Percentiles rank a stretch among this genome's conserved stretches.
These are phyloP conservation scores for Scyliorhinus canicula DNA, from an alignment of 2,797 vertebrate genomes.

Conservation along the genomic window DNA sequence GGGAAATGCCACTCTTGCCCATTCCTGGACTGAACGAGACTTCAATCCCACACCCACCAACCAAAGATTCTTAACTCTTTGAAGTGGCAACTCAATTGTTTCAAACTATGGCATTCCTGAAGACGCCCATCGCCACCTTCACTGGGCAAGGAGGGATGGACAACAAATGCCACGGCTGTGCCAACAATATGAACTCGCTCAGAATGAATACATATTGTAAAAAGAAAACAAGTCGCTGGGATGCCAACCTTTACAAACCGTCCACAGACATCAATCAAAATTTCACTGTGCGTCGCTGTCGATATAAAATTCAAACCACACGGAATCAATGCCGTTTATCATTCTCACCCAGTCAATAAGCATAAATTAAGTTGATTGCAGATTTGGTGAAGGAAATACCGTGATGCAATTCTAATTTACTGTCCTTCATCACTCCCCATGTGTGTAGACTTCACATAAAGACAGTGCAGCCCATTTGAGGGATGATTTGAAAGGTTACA, in stretches of 20 bases:
- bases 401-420: not conserved
- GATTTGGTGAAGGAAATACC: not conserved
- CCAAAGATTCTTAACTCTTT: not conserved
- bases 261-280: not conserved
- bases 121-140: not conserved
- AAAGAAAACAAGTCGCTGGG: too few relatives aligned
- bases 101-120: not conserved
- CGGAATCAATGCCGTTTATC: not conserved
- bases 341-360: conserved; percentile 8
- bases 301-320: not conserved
- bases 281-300: not conserved
- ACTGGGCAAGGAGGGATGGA: not conserved
- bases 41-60: too few relatives aligned
- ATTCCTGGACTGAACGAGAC: not conserved
- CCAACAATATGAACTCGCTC: not conserved
- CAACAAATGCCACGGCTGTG: not conserved
- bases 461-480: not conserved
- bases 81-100: too few relatives aligned
- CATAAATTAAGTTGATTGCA: conserved; percentile 7
- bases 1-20: not conserved
- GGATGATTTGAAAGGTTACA: not conserved
- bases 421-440: not conserved
- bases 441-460: not conserved
- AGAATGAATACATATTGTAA: not conserved
- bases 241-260: not conserved